Evolutionary conservation across 2,888 invertebrate species (phyloP).

Genomic region (Ormyrus labotus): DNA sequence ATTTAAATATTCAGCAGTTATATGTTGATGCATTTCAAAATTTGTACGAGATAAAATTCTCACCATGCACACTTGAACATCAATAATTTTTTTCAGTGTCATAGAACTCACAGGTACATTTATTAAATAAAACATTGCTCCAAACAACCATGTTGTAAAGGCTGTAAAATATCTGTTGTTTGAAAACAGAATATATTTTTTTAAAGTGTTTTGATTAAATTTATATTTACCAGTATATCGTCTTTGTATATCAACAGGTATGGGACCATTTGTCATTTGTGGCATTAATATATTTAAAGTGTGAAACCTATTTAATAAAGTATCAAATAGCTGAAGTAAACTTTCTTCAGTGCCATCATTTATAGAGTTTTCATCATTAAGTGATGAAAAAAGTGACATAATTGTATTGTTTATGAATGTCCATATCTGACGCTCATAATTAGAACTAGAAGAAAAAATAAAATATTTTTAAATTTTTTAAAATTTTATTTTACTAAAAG

Average conservation of each 20-base stretch:
- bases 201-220: not conserved
- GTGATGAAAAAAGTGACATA: slow-evolving; percentile 79
- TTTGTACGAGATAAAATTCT: slow-evolving; percentile 67
- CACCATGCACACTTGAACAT: slow-evolving; percentile 71
- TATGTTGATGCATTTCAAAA: slow-evolving; percentile 63
- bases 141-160: slow-evolving; percentile 83
- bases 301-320: slow-evolving; percentile 70
- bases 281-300: slow-evolving; percentile 69
- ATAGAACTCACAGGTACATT: slow-evolving; percentile 73
- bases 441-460: slow-evolving; percentile 33
- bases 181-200: slow-evolving; percentile 9
- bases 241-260: slow-evolving; percentile 60
- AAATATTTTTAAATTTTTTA: not conserved
- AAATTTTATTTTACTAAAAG: not conserved
- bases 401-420: slow-evolving; percentile 81
- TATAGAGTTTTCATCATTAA: slow-evolving; percentile 73
- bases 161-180: slow-evolving; percentile 65
- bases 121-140: slow-evolving; percentile 82
- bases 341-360: slow-evolving; percentile 77
- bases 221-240: slow-evolving; percentile 64
- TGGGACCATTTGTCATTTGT: slow-evolving; percentile 57
- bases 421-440: slow-evolving; percentile 75
- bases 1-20: slow-evolving; percentile 65
- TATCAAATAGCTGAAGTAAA: slow-evolving; percentile 80
- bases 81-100: slow-evolving; percentile 64